Percentiles rank a stretch among this genome's conserved stretches.
Conservation (phyloP, 2,888 invertebrate genomes). For the Sphecodes monilicornis region DNA sequence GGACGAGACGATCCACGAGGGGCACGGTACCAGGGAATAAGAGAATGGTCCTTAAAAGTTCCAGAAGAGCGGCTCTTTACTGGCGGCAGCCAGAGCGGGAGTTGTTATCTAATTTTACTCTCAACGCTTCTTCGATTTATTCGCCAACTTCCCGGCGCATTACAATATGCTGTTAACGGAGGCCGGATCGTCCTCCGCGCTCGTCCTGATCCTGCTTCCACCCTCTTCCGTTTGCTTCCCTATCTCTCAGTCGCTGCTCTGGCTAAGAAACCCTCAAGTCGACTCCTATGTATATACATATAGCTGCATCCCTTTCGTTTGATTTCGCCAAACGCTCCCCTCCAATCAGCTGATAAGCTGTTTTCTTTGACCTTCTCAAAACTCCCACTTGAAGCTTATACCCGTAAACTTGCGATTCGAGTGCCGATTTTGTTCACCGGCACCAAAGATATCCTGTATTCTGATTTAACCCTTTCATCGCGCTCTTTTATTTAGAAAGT, state of each 20-base stretch:
- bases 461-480: neutral
- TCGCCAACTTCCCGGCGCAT: constrained; percentile 84
- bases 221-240: constrained; percentile 52
- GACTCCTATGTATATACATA: constrained; percentile 20
- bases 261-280: constrained; percentile 42
- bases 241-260: constrained; percentile 43
- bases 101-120: constrained; percentile 85
- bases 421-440: neutral
- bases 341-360: constrained; percentile 42
- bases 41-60: constrained; percentile 83
- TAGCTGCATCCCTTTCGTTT: constrained; percentile 35
- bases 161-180: constrained; percentile 84
- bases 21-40: constrained; percentile 72
- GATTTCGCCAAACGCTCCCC: constrained; percentile 48
- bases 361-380: constrained; percentile 29
- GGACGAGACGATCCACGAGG: constrained; percentile 19
- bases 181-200: constrained; percentile 72
- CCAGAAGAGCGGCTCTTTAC: constrained; percentile 75
- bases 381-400: constrained; percentile 16
- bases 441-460: neutral
- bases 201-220: constrained; percentile 52
- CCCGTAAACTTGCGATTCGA: neutral
- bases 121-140: constrained; percentile 85
- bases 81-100: constrained; percentile 78
- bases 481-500: neutral